These are phyloP conservation scores for Megaceryle maxima DNA, from an alignment of 2,113 vertebrate genomes.

Conservation along the genomic window DNA sequence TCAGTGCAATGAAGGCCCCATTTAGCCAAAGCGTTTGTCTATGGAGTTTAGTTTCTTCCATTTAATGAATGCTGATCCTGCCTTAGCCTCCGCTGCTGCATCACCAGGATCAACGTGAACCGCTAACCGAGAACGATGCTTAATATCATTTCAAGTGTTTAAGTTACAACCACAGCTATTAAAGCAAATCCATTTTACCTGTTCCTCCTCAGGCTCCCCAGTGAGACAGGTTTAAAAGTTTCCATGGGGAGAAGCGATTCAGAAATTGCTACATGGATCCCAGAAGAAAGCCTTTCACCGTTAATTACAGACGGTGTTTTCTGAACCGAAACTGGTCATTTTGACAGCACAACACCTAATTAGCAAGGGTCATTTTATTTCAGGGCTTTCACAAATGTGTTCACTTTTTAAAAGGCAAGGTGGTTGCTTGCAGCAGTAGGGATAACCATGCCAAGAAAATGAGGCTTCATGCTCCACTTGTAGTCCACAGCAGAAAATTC, in stretches of 20 bases:
- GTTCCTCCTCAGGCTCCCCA: constrained; percentile 17
- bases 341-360: not conserved
- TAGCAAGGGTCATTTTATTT: not conserved
- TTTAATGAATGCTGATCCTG: constrained; percentile 52
- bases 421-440: not conserved
- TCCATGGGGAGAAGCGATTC: not conserved
- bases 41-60: constrained; percentile 50
- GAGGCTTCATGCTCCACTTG: not conserved
- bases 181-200: constrained; percentile 47
- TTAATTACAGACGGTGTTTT: not conserved
- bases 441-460: not conserved
- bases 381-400: not conserved
- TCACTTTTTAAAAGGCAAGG: constrained; percentile 10
- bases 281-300: constrained; percentile 25
- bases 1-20: constrained; percentile 58
- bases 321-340: constrained; percentile 15
- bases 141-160: constrained; percentile 48
- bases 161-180: constrained; percentile 52
- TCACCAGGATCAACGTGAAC: constrained; percentile 54
- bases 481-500: not conserved
- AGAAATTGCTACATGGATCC: constrained; percentile 1
- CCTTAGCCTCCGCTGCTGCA: constrained; percentile 21
- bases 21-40: constrained; percentile 58
- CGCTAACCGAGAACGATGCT: constrained; percentile 4
- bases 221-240: constrained; percentile 33